phyloP scores from a whole-genome alignment of 2,797 vertebrate species.

The Leuciscus waleckii region DNA sequence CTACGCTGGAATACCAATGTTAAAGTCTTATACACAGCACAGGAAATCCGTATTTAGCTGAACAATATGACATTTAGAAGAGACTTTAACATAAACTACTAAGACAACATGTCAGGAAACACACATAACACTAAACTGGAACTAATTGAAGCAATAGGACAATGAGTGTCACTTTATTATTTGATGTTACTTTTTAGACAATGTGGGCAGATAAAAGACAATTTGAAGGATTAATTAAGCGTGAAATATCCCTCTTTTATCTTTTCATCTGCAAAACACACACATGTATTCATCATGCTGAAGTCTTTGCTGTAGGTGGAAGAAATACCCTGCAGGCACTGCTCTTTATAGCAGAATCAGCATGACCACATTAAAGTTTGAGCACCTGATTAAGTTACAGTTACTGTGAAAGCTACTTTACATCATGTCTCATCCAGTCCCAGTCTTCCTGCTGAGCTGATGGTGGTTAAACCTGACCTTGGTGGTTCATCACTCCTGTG shows the following conservation, averaged over 20 bases:
- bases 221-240: constrained; percentile 4
- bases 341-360: constrained; percentile 31
- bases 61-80: too few species aligned
- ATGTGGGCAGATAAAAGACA: not conserved
- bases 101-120: not conserved
- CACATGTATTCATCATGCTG: not conserved
- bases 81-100: too few species aligned
- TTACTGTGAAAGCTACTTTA: constrained; percentile 22
- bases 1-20: too few species aligned
- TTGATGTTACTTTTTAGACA: not conserved
- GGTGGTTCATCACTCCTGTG: constrained; percentile 7
- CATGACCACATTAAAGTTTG: constrained; percentile 44
- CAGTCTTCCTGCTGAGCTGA: constrained; percentile 37
- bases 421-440: constrained; percentile 33
- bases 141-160: not conserved
- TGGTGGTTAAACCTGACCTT: constrained; percentile 46
- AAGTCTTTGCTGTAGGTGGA: constrained; percentile 5
- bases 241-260: not conserved
- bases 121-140: too few species aligned
- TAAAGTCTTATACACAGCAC: too few species aligned
- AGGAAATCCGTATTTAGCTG: too few species aligned
- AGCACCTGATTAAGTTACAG: constrained; percentile 36
- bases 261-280: not conserved
- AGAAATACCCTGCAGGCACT: constrained; percentile 18
- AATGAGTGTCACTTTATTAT: not conserved